Evolutionary conservation across 1,140 invertebrate genomes (phyloP).

Genomic region (Bombyx mandarina): DNA sequence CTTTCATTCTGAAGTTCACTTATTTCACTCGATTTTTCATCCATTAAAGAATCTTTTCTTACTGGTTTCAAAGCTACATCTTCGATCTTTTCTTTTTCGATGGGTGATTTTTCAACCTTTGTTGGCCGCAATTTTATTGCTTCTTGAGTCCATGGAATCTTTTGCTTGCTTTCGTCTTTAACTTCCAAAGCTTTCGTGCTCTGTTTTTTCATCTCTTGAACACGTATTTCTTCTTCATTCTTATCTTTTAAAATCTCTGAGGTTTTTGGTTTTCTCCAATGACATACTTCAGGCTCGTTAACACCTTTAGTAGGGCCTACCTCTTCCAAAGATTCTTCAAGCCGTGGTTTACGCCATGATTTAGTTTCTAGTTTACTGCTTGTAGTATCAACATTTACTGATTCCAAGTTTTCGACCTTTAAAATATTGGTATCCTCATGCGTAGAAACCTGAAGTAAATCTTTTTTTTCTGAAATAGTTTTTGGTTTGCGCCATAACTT

Average conservation of each 20-base stretch:
- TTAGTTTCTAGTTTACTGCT: neutral
- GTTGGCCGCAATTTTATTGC: constrained; percentile 72
- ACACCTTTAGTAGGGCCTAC: too few relatives aligned
- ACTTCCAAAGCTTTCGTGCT: too few relatives aligned
- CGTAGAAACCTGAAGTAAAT: too few relatives aligned
- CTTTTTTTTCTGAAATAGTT: too few relatives aligned
- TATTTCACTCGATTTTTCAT: constrained; percentile 33
- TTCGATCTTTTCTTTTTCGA: constrained; percentile 40
- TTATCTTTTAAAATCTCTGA: constrained; percentile 8
- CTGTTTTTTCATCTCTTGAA: too few relatives aligned
- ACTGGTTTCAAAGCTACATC: constrained; percentile 17
- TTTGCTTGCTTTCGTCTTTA: constrained; percentile 10
- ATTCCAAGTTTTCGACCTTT: too few relatives aligned
- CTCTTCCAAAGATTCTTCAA: neutral
- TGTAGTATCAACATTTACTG: too few relatives aligned
- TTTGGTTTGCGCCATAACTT: constrained; percentile 2
- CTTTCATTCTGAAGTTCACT: constrained; percentile 31
- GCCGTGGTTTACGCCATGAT: constrained; percentile 4
- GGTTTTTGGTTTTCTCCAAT: constrained; percentile 34
- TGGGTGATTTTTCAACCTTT: constrained; percentile 43
- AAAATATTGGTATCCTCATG: too few relatives aligned
- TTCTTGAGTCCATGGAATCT: constrained; percentile 71
- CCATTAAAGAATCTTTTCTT: too few relatives aligned
- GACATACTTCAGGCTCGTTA: too few relatives aligned
- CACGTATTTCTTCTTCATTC: constrained; percentile 10